These are phyloP conservation scores for Acanthosoma haemorrhoidale DNA, from an alignment of 2,888 invertebrate genomes.

Conservation along the genomic window DNA sequence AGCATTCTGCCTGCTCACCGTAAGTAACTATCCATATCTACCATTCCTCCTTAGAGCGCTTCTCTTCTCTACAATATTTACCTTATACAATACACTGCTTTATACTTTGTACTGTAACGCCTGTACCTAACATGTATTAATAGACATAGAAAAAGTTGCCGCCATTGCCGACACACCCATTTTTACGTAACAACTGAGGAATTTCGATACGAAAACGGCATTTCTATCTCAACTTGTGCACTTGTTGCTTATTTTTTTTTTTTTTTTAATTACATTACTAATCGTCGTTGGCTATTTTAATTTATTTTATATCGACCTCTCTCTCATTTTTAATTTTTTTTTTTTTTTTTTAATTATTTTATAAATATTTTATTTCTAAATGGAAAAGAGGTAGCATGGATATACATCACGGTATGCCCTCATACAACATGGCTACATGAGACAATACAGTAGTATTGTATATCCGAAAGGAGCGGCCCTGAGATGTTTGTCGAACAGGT, in stretches of 20 bases:
- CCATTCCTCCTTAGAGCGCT: not conserved
- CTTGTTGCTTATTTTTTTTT: too few species aligned
- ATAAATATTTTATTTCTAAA: not conserved
- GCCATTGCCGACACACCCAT: conserved; percentile 26
- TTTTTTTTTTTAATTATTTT: not conserved
- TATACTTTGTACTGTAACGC: too few species aligned
- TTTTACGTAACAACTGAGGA: conserved; percentile 19
- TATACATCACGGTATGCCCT: too few species aligned
- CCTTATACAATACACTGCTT: too few species aligned
- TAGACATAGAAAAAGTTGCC: conserved; percentile 15
- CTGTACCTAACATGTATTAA: not conserved
- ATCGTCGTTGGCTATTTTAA: not conserved
- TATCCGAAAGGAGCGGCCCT: not conserved
- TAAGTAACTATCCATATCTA: not conserved
- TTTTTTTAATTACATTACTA: too few species aligned
- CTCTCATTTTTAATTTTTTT: not conserved
- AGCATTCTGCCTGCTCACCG: not conserved
- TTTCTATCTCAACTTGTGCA: not conserved
- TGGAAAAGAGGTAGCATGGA: too few species aligned
- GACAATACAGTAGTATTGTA: too few species aligned
- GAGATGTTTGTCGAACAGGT: conserved; percentile 25
- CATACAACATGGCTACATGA: too few species aligned
- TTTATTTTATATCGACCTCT: not conserved
- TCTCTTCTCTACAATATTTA: too few species aligned
- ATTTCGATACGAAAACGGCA: not conserved